These are phyloP conservation scores for Caenorhabditis sp. DNA, from an alignment of 2,888 invertebrate species.

Conservation along the genomic window DNA sequence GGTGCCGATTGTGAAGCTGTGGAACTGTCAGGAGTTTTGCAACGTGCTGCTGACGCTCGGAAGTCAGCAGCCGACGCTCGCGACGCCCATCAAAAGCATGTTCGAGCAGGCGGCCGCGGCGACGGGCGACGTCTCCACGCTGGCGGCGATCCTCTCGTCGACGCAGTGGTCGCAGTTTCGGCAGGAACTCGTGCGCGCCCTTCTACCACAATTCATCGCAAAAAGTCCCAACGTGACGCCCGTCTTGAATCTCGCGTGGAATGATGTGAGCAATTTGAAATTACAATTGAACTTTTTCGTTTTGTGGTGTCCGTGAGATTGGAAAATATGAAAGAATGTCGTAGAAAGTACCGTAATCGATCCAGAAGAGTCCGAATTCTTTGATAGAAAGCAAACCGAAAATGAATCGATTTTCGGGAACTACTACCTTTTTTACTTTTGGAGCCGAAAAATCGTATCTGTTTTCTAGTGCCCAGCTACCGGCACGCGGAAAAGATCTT, in stretches of 20 bases:
- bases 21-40: conserved; percentile 90
- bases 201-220: conserved; percentile 82
- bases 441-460: too few species aligned
- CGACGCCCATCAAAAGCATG: conserved; percentile 85
- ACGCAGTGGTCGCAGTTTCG: conserved; percentile 79
- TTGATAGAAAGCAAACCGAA: too few species aligned
- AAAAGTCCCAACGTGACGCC: conserved; percentile 95
- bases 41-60: conserved; percentile 90
- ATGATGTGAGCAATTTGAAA: conserved; percentile 54
- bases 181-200: conserved; percentile 13
- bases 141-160: conserved; percentile 89
- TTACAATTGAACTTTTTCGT: too few species aligned
- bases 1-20: conserved; percentile 65
- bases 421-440: too few species aligned
- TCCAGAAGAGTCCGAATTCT: too few species aligned
- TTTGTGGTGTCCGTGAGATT: too few species aligned
- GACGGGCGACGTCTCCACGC: conserved; percentile 93
- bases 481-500: too few species aligned
- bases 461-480: too few species aligned
- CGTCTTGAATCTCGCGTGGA: conserved; percentile 96
- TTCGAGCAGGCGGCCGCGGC: conserved; percentile 42
- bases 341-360: too few species aligned
- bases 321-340: too few species aligned
- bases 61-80: conserved; percentile 87
- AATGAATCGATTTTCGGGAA: too few species aligned